These are phyloP conservation scores for Drosophila santomea DNA, from an alignment of 1,140 invertebrate species.

Conservation along the genomic window DNA sequence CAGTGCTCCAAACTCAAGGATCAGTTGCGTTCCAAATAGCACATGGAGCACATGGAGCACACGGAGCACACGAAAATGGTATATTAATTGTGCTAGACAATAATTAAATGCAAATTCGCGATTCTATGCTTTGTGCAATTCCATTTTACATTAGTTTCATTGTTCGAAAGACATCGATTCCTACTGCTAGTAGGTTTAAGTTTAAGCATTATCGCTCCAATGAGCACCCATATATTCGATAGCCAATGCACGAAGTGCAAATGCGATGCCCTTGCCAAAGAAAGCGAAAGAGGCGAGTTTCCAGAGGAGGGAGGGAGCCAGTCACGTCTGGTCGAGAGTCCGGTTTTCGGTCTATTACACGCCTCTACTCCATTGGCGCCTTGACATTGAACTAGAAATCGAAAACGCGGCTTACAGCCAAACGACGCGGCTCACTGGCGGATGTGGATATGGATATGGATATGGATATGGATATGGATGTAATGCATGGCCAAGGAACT, in stretches of 20 bases:
- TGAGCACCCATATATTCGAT: slow-evolving; percentile 12
- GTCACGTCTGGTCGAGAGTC: slow-evolving; percentile 43
- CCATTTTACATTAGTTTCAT: slow-evolving; percentile 23
- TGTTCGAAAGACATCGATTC: slow-evolving; percentile 30
- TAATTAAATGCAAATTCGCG: slow-evolving; percentile 66
- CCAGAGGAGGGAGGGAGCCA: background rate
- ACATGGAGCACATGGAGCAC: background rate
- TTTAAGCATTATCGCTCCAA: slow-evolving; percentile 45
- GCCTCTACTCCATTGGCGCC: slow-evolving; percentile 2
- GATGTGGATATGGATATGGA: slow-evolving; percentile 9
- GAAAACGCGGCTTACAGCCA: slow-evolving; percentile 20
- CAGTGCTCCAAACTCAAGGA: too few species aligned
- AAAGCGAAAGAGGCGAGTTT: slow-evolving; percentile 39
- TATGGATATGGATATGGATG: slow-evolving; percentile 25
- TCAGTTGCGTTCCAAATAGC: background rate
- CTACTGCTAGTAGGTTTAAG: slow-evolving; percentile 1
- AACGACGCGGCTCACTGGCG: slow-evolving; percentile 21
- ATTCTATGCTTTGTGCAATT: slow-evolving; percentile 18
- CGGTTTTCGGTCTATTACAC: slow-evolving; percentile 33
- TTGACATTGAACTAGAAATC: slow-evolving; percentile 50
- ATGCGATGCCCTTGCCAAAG: slow-evolving; percentile 18
- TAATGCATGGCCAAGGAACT: slow-evolving; percentile 22
- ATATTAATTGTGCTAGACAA: slow-evolving; percentile 13
- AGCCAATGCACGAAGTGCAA: slow-evolving; percentile 5
- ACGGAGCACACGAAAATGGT: background rate